These are phyloP conservation scores for Otis tarda DNA, from an alignment of 2,113 vertebrate species.

Conservation along the genomic window DNA sequence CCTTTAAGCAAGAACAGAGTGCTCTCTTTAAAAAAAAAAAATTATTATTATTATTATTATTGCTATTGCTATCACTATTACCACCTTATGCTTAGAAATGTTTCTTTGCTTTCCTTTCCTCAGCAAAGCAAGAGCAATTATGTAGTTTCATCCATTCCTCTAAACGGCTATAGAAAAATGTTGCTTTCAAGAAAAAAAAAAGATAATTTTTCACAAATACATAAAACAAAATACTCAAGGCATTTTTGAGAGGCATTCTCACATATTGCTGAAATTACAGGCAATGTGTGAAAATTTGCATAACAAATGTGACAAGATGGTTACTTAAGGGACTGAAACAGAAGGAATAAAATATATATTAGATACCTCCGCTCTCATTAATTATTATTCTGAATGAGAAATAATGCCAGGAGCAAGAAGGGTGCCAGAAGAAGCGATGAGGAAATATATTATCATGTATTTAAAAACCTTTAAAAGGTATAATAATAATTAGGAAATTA, in stretches of 20 bases:
- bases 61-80: background rate
- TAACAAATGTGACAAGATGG: constrained; percentile 77
- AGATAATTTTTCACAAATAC: constrained; percentile 61
- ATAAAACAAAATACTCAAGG: constrained; percentile 68
- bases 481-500: constrained; percentile 79
- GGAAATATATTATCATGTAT: constrained; percentile 71
- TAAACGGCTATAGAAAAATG: constrained; percentile 56
- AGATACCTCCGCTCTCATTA: constrained; percentile 67
- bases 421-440: constrained; percentile 47
- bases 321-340: constrained; percentile 77
- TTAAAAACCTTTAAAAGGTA: constrained; percentile 69
- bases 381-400: constrained; percentile 74
- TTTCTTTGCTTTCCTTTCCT: constrained; percentile 63
- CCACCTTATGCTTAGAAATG: constrained; percentile 34
- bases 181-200: constrained; percentile 51
- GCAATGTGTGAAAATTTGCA: constrained; percentile 69
- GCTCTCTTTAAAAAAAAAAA: background rate
- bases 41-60: too few species aligned
- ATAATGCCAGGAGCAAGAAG: constrained; percentile 66
- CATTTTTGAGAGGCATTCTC: constrained; percentile 62
- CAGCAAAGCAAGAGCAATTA: constrained; percentile 64
- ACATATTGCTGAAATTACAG: constrained; percentile 71
- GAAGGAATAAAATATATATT: constrained; percentile 73
- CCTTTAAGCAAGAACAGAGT: constrained; percentile 23
- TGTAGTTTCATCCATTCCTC: constrained; percentile 55